Evolutionary conservation across 2,797 vertebrate genomes (phyloP).

Genomic region (Labeo calbasu): DNA sequence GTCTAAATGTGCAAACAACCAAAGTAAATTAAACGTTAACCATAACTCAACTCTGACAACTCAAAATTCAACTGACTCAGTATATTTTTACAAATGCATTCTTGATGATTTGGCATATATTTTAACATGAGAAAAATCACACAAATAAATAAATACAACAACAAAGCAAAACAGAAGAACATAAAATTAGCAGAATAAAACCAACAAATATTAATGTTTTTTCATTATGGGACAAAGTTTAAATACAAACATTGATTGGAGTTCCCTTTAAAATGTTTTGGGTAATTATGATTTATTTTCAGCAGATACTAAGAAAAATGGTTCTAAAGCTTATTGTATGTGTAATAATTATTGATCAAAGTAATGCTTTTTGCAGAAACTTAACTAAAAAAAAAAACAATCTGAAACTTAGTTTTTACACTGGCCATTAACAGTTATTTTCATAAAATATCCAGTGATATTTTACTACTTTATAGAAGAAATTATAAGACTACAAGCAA

Average conservation of each 20-base stretch:
- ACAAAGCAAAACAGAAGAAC: constrained; percentile 5
- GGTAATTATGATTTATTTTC: constrained; percentile 8
- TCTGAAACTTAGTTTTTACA: constrained; percentile 1
- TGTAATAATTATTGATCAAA: not conserved
- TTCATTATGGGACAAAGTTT: constrained; percentile 4
- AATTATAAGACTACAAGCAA: not conserved
- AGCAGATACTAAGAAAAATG: not conserved
- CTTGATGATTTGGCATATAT: constrained; percentile 21
- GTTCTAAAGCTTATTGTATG: constrained; percentile 11
- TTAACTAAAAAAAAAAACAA: not conserved
- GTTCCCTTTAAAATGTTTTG: constrained; percentile 16
- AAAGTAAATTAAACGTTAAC: constrained; percentile 36
- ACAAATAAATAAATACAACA: constrained; percentile 50
- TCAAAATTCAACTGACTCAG: not conserved
- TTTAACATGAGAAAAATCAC: constrained; percentile 24
- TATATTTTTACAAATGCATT: constrained; percentile 22
- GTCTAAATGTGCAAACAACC: constrained; percentile 75
- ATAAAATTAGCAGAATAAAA: not conserved
- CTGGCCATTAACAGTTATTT: constrained; percentile 29
- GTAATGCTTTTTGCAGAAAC: constrained; percentile 5
- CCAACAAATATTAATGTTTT: constrained; percentile 20
- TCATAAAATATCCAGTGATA: constrained; percentile 29
- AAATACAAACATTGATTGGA: not conserved
- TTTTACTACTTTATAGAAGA: constrained; percentile 20
- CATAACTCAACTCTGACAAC: constrained; percentile 6